Conservation (phyloP, 2,113 vertebrate species). For the Oncorhynchus keta region DNA sequence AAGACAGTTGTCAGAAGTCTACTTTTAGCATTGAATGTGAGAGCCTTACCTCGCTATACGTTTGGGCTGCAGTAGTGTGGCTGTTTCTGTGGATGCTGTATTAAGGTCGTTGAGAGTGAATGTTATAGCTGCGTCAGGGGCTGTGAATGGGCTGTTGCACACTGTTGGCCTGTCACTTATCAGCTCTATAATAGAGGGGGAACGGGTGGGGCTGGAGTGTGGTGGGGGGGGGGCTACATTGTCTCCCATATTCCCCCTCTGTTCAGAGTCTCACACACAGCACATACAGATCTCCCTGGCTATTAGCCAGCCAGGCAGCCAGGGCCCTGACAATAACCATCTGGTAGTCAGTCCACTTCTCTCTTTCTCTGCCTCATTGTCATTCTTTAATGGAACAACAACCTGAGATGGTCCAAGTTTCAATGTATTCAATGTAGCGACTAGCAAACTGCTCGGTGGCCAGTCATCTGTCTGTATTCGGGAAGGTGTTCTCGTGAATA, state of each 20-base stretch:
- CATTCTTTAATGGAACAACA: constrained; percentile 30
- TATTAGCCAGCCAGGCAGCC: constrained; percentile 21
- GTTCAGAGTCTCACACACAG: constrained; percentile 30
- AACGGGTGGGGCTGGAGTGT: constrained; percentile 14
- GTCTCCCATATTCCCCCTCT: constrained; percentile 28
- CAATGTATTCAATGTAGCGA: background rate
- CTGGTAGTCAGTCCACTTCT: constrained; percentile 31
- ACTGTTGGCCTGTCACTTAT: constrained; percentile 35
- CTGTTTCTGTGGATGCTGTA: background rate
- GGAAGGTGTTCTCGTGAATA: constrained; percentile 46
- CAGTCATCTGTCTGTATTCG: background rate
- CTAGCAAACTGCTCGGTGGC: constrained; percentile 1
- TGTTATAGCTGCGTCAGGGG: background rate
- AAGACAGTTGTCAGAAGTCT: background rate
- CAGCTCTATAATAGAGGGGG: constrained; percentile 26
- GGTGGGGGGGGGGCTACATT: background rate
- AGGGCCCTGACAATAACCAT: constrained; percentile 19
- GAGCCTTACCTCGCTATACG: constrained; percentile 12
- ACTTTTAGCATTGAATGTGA: background rate
- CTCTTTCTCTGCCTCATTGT: constrained; percentile 1
- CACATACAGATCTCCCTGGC: constrained; percentile 38
- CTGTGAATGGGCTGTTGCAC: background rate
- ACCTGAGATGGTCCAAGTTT: constrained; percentile 37
- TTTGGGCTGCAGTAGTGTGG: background rate
- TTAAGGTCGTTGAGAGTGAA: background rate